phyloP scores from a whole-genome alignment of 2,797 vertebrate genomes.

The Urosaurus nigricauda region DNA sequence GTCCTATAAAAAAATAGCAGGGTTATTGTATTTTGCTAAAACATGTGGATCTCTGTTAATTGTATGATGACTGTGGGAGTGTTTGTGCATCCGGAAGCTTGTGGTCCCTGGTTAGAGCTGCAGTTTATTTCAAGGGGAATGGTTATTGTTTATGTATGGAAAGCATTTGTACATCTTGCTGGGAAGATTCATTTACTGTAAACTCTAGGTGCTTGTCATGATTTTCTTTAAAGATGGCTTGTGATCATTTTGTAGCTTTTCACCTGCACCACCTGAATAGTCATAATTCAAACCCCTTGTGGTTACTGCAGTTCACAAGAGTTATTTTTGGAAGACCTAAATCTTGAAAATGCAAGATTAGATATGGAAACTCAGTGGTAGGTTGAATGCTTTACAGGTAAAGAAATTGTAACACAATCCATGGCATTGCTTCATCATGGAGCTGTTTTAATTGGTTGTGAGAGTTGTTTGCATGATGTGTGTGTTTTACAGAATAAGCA shows the following conservation, averaged over 20 bases:
- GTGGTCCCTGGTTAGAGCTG: background rate
- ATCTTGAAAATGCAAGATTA: background rate
- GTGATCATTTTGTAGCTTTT: background rate
- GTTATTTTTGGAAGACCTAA: background rate
- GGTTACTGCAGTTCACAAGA: background rate
- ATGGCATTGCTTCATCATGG: background rate
- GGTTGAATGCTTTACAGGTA: background rate
- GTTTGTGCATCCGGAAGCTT: background rate
- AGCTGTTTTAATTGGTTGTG: background rate
- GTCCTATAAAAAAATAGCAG: background rate
- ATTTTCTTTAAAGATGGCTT: background rate
- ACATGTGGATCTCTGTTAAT: background rate
- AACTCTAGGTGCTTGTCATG: background rate
- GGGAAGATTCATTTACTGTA: background rate
- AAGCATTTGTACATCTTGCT: background rate
- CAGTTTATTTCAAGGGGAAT: conserved; percentile 10
- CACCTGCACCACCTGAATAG: background rate
- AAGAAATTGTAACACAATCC: background rate
- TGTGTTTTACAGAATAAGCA: background rate
- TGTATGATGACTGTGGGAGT: background rate
- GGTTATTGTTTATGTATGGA: background rate
- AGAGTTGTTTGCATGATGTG: background rate
- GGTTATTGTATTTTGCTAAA: background rate
- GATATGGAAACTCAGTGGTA: background rate
- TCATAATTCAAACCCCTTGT: background rate